Evolutionary conservation across 37 sponge, comb jelly and placozoan genomes (phyloP), one percentile per base, ranked within the genome.

Genomic region (Spongia lamella): DNA sequence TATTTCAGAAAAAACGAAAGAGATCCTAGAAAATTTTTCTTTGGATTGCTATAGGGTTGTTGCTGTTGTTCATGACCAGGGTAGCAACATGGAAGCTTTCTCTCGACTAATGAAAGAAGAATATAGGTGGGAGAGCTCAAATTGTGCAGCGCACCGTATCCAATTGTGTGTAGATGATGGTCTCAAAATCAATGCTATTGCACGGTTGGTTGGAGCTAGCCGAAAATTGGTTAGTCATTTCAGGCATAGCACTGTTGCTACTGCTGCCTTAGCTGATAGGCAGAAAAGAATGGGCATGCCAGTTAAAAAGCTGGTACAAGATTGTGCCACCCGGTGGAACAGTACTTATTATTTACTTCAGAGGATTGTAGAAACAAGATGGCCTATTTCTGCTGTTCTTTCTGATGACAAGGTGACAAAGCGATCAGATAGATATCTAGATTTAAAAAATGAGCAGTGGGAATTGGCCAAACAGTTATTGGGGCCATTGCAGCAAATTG

Each of bases 371-470:
- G 78, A 77, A 2, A 47, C 27, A 20, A 63, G 56, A 11, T 64
- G 78, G 78, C 78, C 78, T 1, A 34, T 77, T 16, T 20, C 36
- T 22, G 78, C 78, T 7, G 66, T 76, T 51, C 54, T 77, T 51
- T 77, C 66, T 17, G 78, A 77, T 64, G 78, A 77, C 6, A 53
- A 19, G 63, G 66, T 77, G 19, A 77, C 66, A 63, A 37, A 63
- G 9, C 36, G 66, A 24, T 21, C 38, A 5, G 47, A 77, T 27
- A 38, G 66, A 15, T 39, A 63, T 14, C 78, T 77, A 0, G 66
- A 77, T 21, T 31, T 77, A 4, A 36, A 52, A 24, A 53, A 37
- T n/a, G 53, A 38, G 4, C 47, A 63, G 16, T 77, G 78, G n/a
- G 5, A 5, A 43, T 9, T 43, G 5, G 47, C 47, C 47, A 43